Conservation (phyloP, 2,888 invertebrate genomes). For the Conops quadrifasciatus region DNA sequence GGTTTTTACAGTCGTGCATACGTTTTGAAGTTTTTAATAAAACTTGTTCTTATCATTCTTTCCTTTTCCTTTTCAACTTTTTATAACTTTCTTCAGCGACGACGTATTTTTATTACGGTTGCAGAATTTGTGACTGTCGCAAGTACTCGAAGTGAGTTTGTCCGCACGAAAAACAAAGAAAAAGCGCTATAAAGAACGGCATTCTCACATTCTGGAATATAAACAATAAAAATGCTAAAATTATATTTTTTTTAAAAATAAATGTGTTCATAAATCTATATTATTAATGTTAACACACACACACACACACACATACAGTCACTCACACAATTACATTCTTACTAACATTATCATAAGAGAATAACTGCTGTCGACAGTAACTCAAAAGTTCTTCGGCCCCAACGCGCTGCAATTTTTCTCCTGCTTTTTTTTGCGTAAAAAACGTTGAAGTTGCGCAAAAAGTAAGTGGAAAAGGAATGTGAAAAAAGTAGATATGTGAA, state of each 20-base stretch:
- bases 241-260: slow-evolving; percentile 18
- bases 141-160: not conserved
- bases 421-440: not conserved
- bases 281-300: slow-evolving; percentile 46
- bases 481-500: not conserved
- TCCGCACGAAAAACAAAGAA: not conserved
- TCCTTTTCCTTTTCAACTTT: not conserved
- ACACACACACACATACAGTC: not conserved
- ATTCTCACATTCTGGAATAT: not conserved
- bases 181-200: not conserved
- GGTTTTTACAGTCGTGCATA: too few relatives aligned
- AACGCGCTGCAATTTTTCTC: not conserved
- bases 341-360: slow-evolving; percentile 35
- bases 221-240: not conserved
- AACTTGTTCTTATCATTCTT: not conserved
- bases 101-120: too few relatives aligned
- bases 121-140: not conserved
- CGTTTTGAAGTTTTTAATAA: not conserved
- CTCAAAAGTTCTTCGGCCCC: slow-evolving; percentile 41
- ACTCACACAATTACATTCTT: slow-evolving; percentile 24
- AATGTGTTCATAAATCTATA: slow-evolving; percentile 41
- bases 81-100: not conserved
- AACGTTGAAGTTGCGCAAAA: not conserved
- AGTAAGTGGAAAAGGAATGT: slow-evolving; percentile 6
- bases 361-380: slow-evolving; percentile 44